A percentile compares a stretch with the other conserved stretches of the same genome.
Conservation (phyloP, 2,113 vertebrate genomes). For the Leucosticte australis region DNA sequence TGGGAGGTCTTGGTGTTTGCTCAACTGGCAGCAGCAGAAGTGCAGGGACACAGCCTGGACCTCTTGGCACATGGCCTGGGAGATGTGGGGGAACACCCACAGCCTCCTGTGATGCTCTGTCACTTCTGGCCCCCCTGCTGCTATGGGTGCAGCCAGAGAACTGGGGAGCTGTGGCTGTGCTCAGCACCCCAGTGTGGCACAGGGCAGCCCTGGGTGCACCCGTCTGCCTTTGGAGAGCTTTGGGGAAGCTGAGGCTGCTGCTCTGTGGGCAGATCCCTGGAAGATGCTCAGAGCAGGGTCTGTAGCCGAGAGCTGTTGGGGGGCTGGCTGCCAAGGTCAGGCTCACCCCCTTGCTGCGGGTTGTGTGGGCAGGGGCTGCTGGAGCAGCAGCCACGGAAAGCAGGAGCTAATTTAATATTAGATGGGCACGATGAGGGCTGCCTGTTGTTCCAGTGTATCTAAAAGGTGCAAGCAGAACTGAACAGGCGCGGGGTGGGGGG, state of each 20-base stretch:
- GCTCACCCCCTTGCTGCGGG: neutral
- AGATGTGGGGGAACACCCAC: accelerated
- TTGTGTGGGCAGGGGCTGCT: neutral
- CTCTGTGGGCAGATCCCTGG: neutral
- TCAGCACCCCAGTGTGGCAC: neutral
- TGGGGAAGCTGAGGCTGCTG: neutral
- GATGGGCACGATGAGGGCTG: neutral
- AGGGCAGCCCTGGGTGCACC: neutral
- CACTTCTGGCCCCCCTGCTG: neutral
- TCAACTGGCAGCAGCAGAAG: neutral
- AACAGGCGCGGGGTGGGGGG: accelerated
- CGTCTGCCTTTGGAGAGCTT: neutral
- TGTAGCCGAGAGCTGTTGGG: neutral
- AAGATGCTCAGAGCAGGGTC: neutral
- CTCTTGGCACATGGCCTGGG: neutral
- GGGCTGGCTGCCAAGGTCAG: neutral
- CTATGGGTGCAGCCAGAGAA: accelerated
- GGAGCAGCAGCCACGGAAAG: neutral
- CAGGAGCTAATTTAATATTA: neutral
- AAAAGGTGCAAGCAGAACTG: neutral
- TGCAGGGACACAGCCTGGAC: neutral
- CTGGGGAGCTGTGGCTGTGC: neutral
- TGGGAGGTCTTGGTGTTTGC: neutral
- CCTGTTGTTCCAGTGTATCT: neutral
- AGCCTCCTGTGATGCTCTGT: neutral